These are phyloP conservation scores for Dicrurus megarhynchus DNA, from an alignment of 2,113 vertebrate species.

Conservation along the genomic window DNA sequence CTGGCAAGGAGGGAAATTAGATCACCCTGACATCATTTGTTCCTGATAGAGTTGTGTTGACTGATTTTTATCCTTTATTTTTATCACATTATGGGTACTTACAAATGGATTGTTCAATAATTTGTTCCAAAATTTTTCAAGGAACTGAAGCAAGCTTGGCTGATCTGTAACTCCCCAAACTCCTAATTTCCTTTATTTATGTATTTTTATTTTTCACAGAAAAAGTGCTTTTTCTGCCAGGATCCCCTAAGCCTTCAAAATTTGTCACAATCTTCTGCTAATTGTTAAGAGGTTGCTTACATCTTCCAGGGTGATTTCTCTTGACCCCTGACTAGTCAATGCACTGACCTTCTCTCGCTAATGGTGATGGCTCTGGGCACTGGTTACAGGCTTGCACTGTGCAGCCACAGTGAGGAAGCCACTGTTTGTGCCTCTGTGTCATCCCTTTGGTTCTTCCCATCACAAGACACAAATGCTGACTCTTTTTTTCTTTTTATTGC, in stretches of 20 bases:
- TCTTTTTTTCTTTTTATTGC: not conserved
- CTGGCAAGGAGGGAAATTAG: not conserved
- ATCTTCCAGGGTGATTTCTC: not conserved
- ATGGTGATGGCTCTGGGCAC: not conserved
- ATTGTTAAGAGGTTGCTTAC: not conserved
- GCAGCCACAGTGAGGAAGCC: not conserved
- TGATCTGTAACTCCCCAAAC: not conserved
- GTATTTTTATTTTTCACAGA: not conserved
- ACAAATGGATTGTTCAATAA: not conserved
- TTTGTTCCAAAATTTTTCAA: not conserved
- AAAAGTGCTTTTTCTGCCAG: not conserved
- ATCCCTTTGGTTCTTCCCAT: not conserved
- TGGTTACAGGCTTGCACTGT: not conserved
- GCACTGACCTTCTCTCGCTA: accelerated
- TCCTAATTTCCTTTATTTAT: not conserved
- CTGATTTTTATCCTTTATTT: not conserved
- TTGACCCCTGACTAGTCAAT: not conserved
- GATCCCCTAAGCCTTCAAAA: not conserved
- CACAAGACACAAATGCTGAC: accelerated
- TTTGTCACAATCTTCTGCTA: not conserved
- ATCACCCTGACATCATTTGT: not conserved
- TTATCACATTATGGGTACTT: not conserved
- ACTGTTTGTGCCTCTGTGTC: not conserved
- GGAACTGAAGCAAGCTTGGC: not conserved
- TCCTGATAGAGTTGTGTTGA: not conserved